phyloP scores from a whole-genome alignment of 2,113 vertebrate genomes.

The Hypanus sabinus region DNA sequence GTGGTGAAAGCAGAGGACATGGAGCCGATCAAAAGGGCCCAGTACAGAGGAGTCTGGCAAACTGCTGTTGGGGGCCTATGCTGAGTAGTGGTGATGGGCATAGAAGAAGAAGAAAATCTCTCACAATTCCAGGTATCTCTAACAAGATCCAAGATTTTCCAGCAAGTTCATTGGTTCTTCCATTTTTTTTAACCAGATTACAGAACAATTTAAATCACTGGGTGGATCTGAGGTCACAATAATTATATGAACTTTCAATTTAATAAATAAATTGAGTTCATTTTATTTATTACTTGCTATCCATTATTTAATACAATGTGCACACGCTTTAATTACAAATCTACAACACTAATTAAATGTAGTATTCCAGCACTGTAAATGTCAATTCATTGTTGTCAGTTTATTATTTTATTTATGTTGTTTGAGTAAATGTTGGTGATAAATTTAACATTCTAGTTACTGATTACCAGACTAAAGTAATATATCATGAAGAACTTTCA shows the following conservation, averaged over 20 bases:
- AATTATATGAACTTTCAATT: not conserved
- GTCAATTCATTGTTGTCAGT: too few species aligned
- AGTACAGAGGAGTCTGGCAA: too few species aligned
- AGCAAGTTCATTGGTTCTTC: not conserved
- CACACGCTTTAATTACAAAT: not conserved
- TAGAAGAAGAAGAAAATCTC: not conserved
- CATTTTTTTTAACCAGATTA: not conserved
- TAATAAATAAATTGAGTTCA: not conserved
- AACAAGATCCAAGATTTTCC: too few species aligned
- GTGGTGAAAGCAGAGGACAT: too few species aligned
- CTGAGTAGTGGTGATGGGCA: too few species aligned
- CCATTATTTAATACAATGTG: not conserved
- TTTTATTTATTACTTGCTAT: not conserved
- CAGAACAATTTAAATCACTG: not conserved
- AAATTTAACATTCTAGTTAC: not conserved
- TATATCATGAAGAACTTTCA: not conserved
- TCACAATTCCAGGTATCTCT: not conserved
- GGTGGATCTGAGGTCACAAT: not conserved
- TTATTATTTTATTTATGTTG: conserved; percentile 2
- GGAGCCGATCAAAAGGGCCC: too few species aligned
- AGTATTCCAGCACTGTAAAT: not conserved
- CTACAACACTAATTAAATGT: conserved; percentile 1
- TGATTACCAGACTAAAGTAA: not conserved
- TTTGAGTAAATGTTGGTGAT: not conserved
- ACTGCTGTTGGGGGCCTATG: too few species aligned